A percentile compares a stretch with the other conserved stretches of the same genome.
Evolutionary conservation across 2,888 invertebrate species (phyloP).

Genomic region (Leucozona laternaria): DNA sequence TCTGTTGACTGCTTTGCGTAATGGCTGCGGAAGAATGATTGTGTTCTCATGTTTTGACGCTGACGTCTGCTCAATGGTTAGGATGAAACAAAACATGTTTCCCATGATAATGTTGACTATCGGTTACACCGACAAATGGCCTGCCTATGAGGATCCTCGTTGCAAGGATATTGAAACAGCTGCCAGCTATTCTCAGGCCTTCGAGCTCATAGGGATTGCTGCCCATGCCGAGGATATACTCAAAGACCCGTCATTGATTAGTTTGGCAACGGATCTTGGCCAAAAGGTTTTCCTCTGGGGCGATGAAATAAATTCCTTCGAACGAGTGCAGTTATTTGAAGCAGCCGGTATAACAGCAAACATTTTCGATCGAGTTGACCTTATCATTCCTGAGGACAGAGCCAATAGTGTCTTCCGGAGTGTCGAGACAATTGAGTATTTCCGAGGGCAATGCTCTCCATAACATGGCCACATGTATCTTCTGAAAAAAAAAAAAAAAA

Average conservation of each 20-base stretch:
- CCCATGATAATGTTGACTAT: conserved; percentile 94
- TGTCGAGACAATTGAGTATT: conserved; percentile 58
- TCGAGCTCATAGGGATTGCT: conserved; percentile 94
- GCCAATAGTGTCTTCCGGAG: conserved; percentile 42
- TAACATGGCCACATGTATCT: conserved; percentile 35
- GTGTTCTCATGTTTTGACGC: conserved; percentile 98
- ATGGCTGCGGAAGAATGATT: conserved; percentile 92
- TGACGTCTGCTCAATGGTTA: conserved; percentile 96
- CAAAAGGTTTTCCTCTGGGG: conserved; percentile 98
- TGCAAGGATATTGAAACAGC: conserved; percentile 92
- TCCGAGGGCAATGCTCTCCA: conserved; percentile 60
- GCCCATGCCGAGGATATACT: conserved; percentile 96
- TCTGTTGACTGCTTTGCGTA: conserved; percentile 91
- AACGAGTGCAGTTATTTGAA: conserved; percentile 93
- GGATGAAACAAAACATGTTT: conserved; percentile 97
- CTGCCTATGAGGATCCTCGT: conserved; percentile 92
- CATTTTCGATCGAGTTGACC: conserved; percentile 96
- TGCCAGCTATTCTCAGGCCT: conserved; percentile 91
- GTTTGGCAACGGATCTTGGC: conserved; percentile 89
- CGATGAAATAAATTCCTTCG: conserved; percentile 95
- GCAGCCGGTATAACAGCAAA: conserved; percentile 96
- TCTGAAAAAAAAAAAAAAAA: too few relatives aligned
- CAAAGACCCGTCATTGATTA: conserved; percentile 89
- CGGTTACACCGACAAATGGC: conserved; percentile 83
- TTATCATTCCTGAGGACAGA: conserved; percentile 79